Percentiles rank a stretch among this genome's conserved stretches.
Conservation (phyloP, 2,888 invertebrate genomes). For the Cantharis rustica region DNA sequence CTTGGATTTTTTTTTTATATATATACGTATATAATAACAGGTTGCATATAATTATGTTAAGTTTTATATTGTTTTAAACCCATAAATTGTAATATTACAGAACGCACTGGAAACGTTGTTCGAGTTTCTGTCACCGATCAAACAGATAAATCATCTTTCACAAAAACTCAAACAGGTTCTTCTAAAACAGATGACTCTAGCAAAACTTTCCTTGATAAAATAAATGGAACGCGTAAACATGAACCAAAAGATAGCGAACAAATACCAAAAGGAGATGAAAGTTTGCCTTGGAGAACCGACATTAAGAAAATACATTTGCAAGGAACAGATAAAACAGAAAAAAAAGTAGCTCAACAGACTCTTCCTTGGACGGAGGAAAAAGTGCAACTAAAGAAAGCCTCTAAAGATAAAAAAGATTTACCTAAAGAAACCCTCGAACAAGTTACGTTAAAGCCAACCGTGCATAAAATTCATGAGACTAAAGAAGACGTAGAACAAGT, state of each 20-base stretch:
- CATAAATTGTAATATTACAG: slow-evolving; percentile 49
- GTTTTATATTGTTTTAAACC: not conserved
- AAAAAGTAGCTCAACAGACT: slow-evolving; percentile 8
- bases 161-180: slow-evolving; percentile 38
- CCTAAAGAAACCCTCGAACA: slow-evolving; percentile 27
- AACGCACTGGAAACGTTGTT: slow-evolving; percentile 58
- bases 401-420: slow-evolving; percentile 11
- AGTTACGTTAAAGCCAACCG: slow-evolving; percentile 14
- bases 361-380: slow-evolving; percentile 25
- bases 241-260: slow-evolving; percentile 55
- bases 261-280: slow-evolving; percentile 60
- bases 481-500: slow-evolving; percentile 5
- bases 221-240: slow-evolving; percentile 37
- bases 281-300: slow-evolving; percentile 59
- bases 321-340: slow-evolving; percentile 45
- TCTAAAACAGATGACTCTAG: not conserved
- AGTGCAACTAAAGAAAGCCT: slow-evolving; percentile 14
- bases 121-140: slow-evolving; percentile 55
- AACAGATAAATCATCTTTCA: slow-evolving; percentile 41
- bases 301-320: slow-evolving; percentile 32
- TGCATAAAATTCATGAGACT: not conserved
- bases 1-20: not conserved
- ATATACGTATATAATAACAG: not conserved
- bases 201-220: slow-evolving; percentile 37
- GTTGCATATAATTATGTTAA: no score